Evolutionary conservation across 2,797 vertebrate genomes (phyloP), one percentile per base, ranked within the genome.

Genomic region (Zalophus californianus): DNA sequence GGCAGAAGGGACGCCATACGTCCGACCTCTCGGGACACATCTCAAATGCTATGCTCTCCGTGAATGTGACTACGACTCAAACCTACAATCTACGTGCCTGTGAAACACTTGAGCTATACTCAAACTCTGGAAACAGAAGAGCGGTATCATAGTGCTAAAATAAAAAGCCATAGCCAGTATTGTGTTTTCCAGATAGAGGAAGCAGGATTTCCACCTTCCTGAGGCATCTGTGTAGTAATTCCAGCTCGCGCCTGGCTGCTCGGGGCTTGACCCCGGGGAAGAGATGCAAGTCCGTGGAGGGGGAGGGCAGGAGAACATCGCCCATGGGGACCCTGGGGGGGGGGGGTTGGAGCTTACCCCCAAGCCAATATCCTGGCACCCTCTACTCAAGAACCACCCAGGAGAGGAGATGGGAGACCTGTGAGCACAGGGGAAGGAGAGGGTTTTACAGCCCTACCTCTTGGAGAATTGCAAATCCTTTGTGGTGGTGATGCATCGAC

Each of bases 151-250:
- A 58, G 56, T 70, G 89, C 72, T 62, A 96, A 97, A 97, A 96
- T 94, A 90, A 82, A 94, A 97, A 95, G 79, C 75, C 96, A 84
- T 75, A 87, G 90, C 23, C 54, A 29, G 21, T 60, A 44, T 64
- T 77, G 77, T 89, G 87, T 90, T 95, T 93, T 95, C 89, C 86
- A 91, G 91, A 96, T 89, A 96, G 38, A 92, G 91, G 89, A 96
- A 96, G 77, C 79, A 38, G 56, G 70, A 66, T 86, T 91, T 96
- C 80, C 54, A 94, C 93, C 88, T 95, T 86, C 83, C 23, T 0
- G 7, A 56, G 35, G 38, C 72, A 94, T 93, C 89, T 73, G 35
- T 16, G 41, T 6, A 13, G 56, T 73, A 48, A 95, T 66, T 94
- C 83, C 68, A 83, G 90, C 62, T 68, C 8, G 5, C 23, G 56